These are phyloP conservation scores for Alloscopus bannaensis DNA, from an alignment of 2,888 invertebrate species.

Conservation along the genomic window DNA sequence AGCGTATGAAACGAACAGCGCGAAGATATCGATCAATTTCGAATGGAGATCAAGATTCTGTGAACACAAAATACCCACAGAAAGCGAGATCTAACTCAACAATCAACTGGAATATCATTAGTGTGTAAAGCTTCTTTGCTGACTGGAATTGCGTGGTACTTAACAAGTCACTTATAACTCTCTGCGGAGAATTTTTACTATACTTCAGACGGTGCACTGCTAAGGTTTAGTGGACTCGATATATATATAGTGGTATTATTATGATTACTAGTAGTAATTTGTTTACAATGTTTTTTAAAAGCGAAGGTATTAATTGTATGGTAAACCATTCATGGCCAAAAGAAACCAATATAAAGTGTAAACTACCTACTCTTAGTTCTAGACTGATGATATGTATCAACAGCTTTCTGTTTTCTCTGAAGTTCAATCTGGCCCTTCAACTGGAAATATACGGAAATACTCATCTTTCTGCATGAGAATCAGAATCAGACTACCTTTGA, in stretches of 20 bases:
- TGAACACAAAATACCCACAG: too few species aligned
- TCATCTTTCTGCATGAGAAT: conserved; percentile 16
- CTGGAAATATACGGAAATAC: conserved; percentile 29
- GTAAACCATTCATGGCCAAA: conserved; percentile 9
- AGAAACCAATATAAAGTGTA: conserved; percentile 7
- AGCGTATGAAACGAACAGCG: too few species aligned
- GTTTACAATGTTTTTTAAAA: not conserved
- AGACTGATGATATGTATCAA: too few species aligned
- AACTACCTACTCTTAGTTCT: conserved; percentile 13
- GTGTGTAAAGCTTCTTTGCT: not conserved
- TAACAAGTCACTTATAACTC: conserved; percentile 16
- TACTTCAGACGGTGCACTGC: conserved; percentile 19
- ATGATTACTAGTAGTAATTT: not conserved
- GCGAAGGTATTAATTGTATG: not conserved
- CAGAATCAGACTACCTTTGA: conserved; percentile 18
- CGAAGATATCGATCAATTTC: too few species aligned
- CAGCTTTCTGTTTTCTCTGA: conserved; percentile 4
- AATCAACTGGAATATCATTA: too few species aligned
- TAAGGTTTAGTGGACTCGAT: conserved; percentile 11
- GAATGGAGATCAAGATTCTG: too few species aligned
- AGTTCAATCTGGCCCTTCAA: conserved; percentile 32
- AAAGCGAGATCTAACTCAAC: too few species aligned
- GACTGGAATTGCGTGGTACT: conserved; percentile 13
- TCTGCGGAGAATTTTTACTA: not conserved
- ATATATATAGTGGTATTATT: conserved; percentile 10